Base-by-base conservation (phyloP, 2,113 vertebrate species). In the Tringa solitaria region DNA sequence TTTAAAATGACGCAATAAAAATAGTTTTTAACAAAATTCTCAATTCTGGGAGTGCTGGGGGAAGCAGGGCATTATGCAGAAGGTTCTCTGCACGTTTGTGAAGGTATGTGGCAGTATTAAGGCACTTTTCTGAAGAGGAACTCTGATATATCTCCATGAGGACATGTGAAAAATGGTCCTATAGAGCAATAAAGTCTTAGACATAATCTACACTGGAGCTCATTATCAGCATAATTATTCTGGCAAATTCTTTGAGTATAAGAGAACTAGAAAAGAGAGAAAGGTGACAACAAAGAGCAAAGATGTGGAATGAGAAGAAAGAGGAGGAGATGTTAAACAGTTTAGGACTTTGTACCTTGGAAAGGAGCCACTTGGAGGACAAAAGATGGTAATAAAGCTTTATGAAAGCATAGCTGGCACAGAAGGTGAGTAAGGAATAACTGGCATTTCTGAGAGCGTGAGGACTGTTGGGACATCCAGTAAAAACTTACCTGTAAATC, bases 401-500 rank as follows among this genome's bases (percentile, higher is more conserved):
- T 90, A 51, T 83, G 53, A 51, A 92, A 73, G 33, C 39, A 17
- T 79, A 50, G 24, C 41, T 91, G 45, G 33, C 76, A 39, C 14
- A 48, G 45, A 10, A 56, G n/a, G 33, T 33, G 30, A 51, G 18
- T 43, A 28, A 60, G 64, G 50, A 89, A 51, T 76, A 80, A 51
- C 33, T 0, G 0, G 2, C 28, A 32, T 67, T 91, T 75, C 59
- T 75, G 70, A 63, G 65, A 45, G 35, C 0, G 0, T 61, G 64
- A 77, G 33, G 5, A 16, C 64, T 89, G 9, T 69, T 89, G 51
- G 21, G 27, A 65, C 17, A n/a, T 15, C 15, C 37, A 53, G 1
- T 70, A 70, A 90, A 84, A 75, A 54, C 32, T 20, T 7, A 50
- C 14, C 28, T 79, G 8, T 67, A 67, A 75, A 48, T 85, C 2